Evolutionary conservation across 2,888 invertebrate genomes (phyloP), one percentile per base, ranked within the genome.

Genomic region (Stenichneumon culpator): DNA sequence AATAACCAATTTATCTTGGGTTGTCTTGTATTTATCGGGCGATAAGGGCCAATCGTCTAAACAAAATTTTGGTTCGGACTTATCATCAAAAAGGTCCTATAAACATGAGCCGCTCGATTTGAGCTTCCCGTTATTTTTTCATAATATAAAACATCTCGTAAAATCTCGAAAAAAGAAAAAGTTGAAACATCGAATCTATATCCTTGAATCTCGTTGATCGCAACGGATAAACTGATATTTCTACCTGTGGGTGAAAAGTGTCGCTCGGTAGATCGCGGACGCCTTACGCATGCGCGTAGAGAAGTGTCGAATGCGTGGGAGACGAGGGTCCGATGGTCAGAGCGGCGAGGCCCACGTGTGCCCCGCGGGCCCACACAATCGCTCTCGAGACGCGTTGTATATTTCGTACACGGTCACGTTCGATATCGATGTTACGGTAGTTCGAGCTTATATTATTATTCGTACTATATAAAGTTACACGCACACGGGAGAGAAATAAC

Each of bases 211-310:
- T 5, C 16, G 63, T 63, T 32, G 7, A 63, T 63, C 63, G 7
- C 16, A 16, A 16, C 16, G 28, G 28, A 63, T 63, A 63, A 63
- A 32, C 63, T 28, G 28, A 32, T 32, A 28, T 63, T 63, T 32
- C 63, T 63, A 63, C 63, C 63, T 25, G 63, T 32, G 63, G 32
- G 79, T 67, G 22, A 73, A 73, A 63, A 63, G 79, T 63, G 63
- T 67, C 67, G 67, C 65, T 44, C 63, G 39, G 52, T 65, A 63
- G 63, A 73, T 80, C 19, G 52, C 50, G 25, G 50, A 57, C 63
- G 52, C 73, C 47, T 79, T n/a, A 83, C 88, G 89, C 83, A 86
- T 86, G 89, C 89, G 89, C 88, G 89, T 89, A 16, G 84, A 90
- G 50, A 63, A 69, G 68, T 63, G 54, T 83, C 36, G 81, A 86